Conservation (phyloP, 2,797 vertebrate species). For the Nasua narica region DNA sequence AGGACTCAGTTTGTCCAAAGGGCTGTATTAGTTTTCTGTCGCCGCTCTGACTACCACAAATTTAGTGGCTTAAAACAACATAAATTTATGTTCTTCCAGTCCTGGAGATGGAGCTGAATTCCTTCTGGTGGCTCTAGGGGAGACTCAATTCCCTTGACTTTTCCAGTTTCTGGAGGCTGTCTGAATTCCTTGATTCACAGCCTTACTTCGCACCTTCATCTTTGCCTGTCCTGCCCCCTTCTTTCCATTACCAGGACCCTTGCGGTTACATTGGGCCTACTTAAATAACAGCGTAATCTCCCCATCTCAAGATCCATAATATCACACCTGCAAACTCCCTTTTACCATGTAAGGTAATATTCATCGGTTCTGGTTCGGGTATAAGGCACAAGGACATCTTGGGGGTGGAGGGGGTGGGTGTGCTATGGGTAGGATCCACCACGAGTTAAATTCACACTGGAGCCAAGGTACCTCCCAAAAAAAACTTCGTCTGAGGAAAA, state of each 20-base stretch:
- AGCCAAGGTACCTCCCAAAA: not conserved
- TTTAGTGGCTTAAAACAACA: not conserved
- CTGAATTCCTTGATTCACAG: not conserved
- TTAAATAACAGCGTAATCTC: not conserved
- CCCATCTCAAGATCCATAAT: not conserved
- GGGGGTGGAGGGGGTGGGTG: accelerated
- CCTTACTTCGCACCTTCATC: not conserved
- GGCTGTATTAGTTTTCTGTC: not conserved
- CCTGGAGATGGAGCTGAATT: not conserved
- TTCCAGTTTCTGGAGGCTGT: not conserved
- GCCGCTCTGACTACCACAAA: not conserved
- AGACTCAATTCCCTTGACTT: not conserved
- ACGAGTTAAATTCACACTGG: not conserved
- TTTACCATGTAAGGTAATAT: not conserved
- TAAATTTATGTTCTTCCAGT: not conserved
- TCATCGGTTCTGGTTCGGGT: not conserved
- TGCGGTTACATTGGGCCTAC: not conserved
- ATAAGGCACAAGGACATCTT: not conserved
- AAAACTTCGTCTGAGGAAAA: not conserved
- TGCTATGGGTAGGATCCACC: not conserved
- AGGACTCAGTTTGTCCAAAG: not conserved
- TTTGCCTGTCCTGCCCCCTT: not conserved
- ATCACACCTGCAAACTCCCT: not conserved
- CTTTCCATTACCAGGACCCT: not conserved
- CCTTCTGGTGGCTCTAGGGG: not conserved